A percentile compares a stretch with the other conserved stretches of the same genome.
Conservation (phyloP, 1,140 invertebrate genomes). For the Hylaeus anthracinus region DNA sequence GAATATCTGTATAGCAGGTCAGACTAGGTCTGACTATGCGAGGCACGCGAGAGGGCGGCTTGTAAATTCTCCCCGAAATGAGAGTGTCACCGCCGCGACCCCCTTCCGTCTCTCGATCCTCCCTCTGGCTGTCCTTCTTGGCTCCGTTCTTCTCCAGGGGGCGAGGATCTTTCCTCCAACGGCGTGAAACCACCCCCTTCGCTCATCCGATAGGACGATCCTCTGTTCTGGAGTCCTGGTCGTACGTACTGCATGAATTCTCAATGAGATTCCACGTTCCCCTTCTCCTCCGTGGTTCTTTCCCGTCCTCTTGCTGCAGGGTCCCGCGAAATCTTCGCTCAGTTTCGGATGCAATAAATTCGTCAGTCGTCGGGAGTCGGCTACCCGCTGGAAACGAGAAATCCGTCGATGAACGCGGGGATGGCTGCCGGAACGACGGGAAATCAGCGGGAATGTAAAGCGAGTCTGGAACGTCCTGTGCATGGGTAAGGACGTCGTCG, state of each 20-base stretch:
- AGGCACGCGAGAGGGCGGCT: slow-evolving; percentile 78
- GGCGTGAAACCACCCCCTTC: slow-evolving; percentile 5
- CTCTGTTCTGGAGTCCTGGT: slow-evolving; percentile 50
- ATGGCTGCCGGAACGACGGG: slow-evolving; percentile 15
- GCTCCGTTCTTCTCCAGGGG: slow-evolving; percentile 49
- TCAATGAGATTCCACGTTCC: slow-evolving; percentile 64
- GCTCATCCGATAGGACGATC: slow-evolving; percentile 42
- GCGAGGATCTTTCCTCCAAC: slow-evolving; percentile 23
- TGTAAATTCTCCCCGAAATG: slow-evolving; percentile 81
- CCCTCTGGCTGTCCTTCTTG: slow-evolving; percentile 50
- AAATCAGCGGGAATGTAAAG: slow-evolving; percentile 48
- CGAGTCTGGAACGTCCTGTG: slow-evolving; percentile 18
- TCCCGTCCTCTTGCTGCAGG: slow-evolving; percentile 21
- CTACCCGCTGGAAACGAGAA: slow-evolving; percentile 32
- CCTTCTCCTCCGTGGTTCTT: slow-evolving; percentile 6
- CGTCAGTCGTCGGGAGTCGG: slow-evolving; percentile 67
- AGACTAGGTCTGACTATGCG: slow-evolving; percentile 80
- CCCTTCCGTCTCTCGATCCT: slow-evolving; percentile 41
- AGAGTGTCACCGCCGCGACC: slow-evolving; percentile 77
- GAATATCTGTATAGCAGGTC: slow-evolving; percentile 68
- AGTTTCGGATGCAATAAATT: slow-evolving; percentile 75
- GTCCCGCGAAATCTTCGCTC: slow-evolving; percentile 71
- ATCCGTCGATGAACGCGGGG: slow-evolving; percentile 51
- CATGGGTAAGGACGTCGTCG: slow-evolving; percentile 19
- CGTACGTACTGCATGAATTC: slow-evolving; percentile 73